Conservation (phyloP, 2,888 invertebrate species). For the Drosophila borborema region DNA sequence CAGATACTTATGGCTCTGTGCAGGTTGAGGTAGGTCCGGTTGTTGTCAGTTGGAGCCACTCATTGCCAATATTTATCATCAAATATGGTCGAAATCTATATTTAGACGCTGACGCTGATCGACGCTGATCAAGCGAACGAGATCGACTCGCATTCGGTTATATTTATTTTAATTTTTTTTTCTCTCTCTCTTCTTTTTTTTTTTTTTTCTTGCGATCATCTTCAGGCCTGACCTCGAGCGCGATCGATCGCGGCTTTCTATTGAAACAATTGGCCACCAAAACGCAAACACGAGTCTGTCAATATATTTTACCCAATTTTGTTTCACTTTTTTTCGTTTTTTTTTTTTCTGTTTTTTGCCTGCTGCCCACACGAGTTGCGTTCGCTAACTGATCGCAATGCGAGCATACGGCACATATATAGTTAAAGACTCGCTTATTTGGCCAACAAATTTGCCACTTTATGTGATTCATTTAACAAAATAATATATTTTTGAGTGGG, state of each 20-base stretch:
- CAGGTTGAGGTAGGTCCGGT: constrained; percentile 75
- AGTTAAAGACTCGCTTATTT: constrained; percentile 32
- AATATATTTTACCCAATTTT: constrained; percentile 13
- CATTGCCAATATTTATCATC: constrained; percentile 80
- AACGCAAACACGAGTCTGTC: constrained; percentile 33
- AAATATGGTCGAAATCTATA: constrained; percentile 81
- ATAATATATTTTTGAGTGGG: constrained; percentile 36
- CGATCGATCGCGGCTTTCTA: constrained; percentile 66
- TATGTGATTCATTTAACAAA: constrained; percentile 46
- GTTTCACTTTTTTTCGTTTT: constrained; percentile 5
- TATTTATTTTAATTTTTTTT: constrained; percentile 14
- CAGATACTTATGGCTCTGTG: constrained; percentile 37
- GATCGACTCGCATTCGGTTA: constrained; percentile 30
- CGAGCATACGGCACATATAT: constrained; percentile 10
- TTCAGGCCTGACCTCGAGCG: constrained; percentile 60
- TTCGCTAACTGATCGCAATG: constrained; percentile 29
- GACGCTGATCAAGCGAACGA: constrained; percentile 24
- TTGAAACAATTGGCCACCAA: constrained; percentile 73
- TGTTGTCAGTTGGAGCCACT: constrained; percentile 52
- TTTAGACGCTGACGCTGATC: constrained; percentile 69
- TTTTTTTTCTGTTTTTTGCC: not conserved
- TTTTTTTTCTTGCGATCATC: constrained; percentile 24
- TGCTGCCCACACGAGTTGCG: constrained; percentile 52
- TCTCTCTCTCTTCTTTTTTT: not conserved
- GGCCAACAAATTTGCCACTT: constrained; percentile 55